Conservation (phyloP, 2,797 vertebrate species). For the Natrix natrix region DNA sequence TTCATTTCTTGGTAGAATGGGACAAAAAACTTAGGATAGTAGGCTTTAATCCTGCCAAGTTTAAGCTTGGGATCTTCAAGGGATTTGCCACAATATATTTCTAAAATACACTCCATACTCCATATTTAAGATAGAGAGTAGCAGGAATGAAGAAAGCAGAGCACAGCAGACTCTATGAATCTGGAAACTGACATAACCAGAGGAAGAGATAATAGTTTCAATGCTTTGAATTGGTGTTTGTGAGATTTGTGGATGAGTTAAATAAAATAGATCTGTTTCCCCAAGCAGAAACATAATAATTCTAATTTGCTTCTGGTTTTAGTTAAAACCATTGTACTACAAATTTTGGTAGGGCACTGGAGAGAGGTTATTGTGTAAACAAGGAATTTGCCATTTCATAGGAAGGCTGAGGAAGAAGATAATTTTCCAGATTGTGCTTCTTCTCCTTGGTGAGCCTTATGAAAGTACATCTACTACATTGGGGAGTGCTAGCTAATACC, state of each 20-base stretch:
- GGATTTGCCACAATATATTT: not conserved
- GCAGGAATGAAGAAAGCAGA: not conserved
- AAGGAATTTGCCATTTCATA: slow-evolving; percentile 15
- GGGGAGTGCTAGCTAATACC: slow-evolving; percentile 38
- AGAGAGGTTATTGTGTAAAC: not conserved
- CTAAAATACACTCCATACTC: not conserved
- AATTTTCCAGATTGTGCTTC: slow-evolving; percentile 23
- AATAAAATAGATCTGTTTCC: not conserved
- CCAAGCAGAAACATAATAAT: not conserved
- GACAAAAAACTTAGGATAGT: not conserved
- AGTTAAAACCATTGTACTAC: not conserved
- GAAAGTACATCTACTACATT: slow-evolving; percentile 25
- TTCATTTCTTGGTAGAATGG: not conserved
- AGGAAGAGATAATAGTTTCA: not conserved
- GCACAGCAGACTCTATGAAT: not conserved
- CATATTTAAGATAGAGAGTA: not conserved
- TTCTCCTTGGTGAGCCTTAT: slow-evolving; percentile 24
- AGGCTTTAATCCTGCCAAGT: not conserved
- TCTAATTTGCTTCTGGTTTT: not conserved
- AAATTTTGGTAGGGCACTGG: not conserved
- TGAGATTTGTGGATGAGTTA: not conserved
- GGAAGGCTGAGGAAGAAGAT: slow-evolving; percentile 21
- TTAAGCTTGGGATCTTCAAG: not conserved
- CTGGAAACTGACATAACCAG: not conserved
- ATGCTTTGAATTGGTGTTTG: not conserved